Evolutionary conservation across 2,888 invertebrate genomes (phyloP).

Genomic region (Plebejus anna): DNA sequence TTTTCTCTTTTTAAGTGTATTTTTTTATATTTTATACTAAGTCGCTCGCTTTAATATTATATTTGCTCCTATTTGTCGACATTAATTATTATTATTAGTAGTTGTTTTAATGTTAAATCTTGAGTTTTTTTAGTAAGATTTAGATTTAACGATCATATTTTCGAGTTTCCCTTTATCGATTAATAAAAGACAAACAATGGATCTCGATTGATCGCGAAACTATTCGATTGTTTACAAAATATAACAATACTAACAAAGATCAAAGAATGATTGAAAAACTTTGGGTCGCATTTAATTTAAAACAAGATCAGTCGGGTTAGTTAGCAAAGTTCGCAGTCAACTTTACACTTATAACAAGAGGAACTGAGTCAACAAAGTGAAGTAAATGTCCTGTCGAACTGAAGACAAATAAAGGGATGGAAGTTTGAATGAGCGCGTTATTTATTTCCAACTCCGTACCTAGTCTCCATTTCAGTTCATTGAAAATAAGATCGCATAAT

Average conservation of each 20-base stretch:
- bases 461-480: slow-evolving; percentile 22
- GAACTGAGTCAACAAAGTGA: slow-evolving; percentile 28
- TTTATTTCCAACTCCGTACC: slow-evolving; percentile 26
- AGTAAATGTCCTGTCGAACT: slow-evolving; percentile 29
- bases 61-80: too few species aligned
- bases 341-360: slow-evolving; percentile 29
- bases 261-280: slow-evolving; percentile 25
- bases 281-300: slow-evolving; percentile 25
- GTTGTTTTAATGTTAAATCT: too few species aligned
- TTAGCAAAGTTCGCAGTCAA: slow-evolving; percentile 26
- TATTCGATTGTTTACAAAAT: not conserved
- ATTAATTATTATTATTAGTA: too few species aligned
- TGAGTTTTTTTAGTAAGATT: too few species aligned
- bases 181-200: not conserved
- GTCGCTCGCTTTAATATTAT: too few species aligned
- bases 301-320: slow-evolving; percentile 26
- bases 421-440: slow-evolving; percentile 29
- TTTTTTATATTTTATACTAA: too few species aligned
- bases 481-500: slow-evolving; percentile 9
- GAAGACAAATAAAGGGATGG: slow-evolving; percentile 28
- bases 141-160: not conserved
- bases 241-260: slow-evolving; percentile 15
- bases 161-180: not conserved
- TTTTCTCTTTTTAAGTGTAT: not conserved
- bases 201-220: not conserved